Evolutionary conservation across 2,888 invertebrate species (phyloP).

Genomic region (Colostygia pectinataria): DNA sequence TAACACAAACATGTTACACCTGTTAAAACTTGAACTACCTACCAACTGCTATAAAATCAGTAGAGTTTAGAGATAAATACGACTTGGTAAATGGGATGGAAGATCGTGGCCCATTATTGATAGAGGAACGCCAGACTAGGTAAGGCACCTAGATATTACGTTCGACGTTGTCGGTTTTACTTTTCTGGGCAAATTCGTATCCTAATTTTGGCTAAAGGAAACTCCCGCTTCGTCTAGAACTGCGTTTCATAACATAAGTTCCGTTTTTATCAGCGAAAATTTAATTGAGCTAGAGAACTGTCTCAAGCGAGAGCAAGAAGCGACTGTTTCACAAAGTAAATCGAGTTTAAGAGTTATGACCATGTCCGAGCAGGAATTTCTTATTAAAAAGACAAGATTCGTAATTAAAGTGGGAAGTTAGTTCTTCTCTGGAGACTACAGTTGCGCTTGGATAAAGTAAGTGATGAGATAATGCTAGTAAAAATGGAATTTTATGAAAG

Average conservation of each 20-base stretch:
- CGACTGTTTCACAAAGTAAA: conserved; percentile 34
- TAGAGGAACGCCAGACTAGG: too few relatives aligned
- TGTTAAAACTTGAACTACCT: background rate
- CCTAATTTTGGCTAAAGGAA: conserved; percentile 10
- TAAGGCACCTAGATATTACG: too few relatives aligned
- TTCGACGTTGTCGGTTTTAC: too few relatives aligned
- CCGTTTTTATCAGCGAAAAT: conserved; percentile 21
- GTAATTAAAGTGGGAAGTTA: conserved; percentile 39
- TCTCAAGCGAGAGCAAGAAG: conserved; percentile 24
- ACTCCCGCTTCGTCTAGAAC: conserved; percentile 1
- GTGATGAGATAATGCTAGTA: conserved; percentile 28
- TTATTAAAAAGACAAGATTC: conserved; percentile 38
- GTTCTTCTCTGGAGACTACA: conserved; percentile 29
- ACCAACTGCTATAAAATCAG: too few relatives aligned
- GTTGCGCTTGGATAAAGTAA: conserved; percentile 27
- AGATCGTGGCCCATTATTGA: too few relatives aligned
- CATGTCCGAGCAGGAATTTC: conserved; percentile 35
- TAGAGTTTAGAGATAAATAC: too few relatives aligned
- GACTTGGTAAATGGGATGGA: too few relatives aligned
- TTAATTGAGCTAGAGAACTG: conserved; percentile 22
- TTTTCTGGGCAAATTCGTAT: background rate
- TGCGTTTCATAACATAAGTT: conserved; percentile 2
- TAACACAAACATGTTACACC: background rate
- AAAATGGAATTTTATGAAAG: conserved; percentile 12
- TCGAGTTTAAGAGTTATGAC: conserved; percentile 39